Percentiles rank a stretch among this genome's conserved stretches.
phyloP scores from a whole-genome alignment of 2,797 vertebrate genomes.

The Eutrigla gurnardus region DNA sequence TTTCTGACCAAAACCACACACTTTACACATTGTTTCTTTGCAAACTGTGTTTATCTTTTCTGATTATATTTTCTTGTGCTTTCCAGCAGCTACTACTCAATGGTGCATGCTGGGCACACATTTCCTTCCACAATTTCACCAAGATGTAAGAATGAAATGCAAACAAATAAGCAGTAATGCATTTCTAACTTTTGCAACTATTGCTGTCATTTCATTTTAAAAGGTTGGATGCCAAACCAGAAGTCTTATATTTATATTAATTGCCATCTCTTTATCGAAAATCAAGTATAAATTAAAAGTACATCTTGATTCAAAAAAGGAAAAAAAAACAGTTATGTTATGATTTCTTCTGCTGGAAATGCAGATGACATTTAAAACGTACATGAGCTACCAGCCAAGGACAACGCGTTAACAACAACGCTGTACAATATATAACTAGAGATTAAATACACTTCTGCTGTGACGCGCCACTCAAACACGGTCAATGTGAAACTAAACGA shows the following conservation, averaged over 20 bases:
- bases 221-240: not conserved
- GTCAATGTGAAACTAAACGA: constrained; percentile 47
- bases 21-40: not conserved
- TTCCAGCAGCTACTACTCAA: not conserved
- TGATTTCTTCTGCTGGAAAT: constrained; percentile 5
- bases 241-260: not conserved
- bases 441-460: constrained; percentile 20
- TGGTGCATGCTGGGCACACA: not conserved
- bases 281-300: not conserved
- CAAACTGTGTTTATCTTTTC: not conserved
- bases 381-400: not conserved
- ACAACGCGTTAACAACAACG: constrained; percentile 1
- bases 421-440: constrained; percentile 16
- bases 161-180: not conserved
- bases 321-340: not conserved
- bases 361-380: constrained; percentile 2
- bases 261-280: not conserved
- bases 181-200: too few relatives aligned
- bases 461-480: constrained; percentile 44
- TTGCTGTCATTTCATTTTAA: constrained; percentile 7
- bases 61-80: not conserved
- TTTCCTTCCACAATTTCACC: rapidly evolving
- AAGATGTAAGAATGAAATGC: not conserved
- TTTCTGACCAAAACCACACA: not conserved
- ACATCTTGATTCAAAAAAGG: not conserved